Conservation (phyloP, 2,113 vertebrate genomes). For the Oryzias melastigma region DNA sequence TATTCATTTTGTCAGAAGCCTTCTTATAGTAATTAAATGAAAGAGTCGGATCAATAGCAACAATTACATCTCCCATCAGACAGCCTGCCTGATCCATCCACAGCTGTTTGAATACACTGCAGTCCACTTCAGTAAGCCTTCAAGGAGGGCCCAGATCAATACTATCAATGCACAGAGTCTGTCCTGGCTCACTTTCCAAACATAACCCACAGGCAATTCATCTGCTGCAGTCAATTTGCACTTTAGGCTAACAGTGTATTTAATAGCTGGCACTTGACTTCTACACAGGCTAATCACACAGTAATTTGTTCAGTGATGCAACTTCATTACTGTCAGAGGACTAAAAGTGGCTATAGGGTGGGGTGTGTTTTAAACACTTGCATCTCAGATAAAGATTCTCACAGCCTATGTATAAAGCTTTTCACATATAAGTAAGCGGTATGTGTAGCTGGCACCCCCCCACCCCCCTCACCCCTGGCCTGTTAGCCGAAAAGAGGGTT, state of each 20-base stretch:
- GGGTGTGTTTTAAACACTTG: slow-evolving; percentile 24
- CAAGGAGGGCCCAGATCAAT: slow-evolving; percentile 79
- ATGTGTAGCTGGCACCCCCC: slow-evolving; percentile 40
- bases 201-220: slow-evolving; percentile 78
- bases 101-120: slow-evolving; percentile 47
- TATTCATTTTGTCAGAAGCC: slow-evolving; percentile 1
- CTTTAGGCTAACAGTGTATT: slow-evolving; percentile 77
- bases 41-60: slow-evolving; percentile 34
- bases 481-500: slow-evolving; percentile 75
- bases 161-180: slow-evolving; percentile 76
- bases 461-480: slow-evolving; percentile 44
- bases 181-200: slow-evolving; percentile 66
- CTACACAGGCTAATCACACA: slow-evolving; percentile 79
- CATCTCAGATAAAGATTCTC: slow-evolving; percentile 37
- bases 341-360: slow-evolving; percentile 2
- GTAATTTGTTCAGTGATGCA: slow-evolving; percentile 87
- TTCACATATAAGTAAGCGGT: slow-evolving; percentile 32
- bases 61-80: slow-evolving; percentile 45
- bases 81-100: slow-evolving; percentile 39
- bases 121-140: slow-evolving; percentile 48
- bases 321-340: slow-evolving; percentile 64
- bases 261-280: slow-evolving; percentile 82
- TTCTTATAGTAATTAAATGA: slow-evolving; percentile 18
- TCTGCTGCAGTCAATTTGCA: slow-evolving; percentile 85
- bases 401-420: slow-evolving; percentile 37